Base-by-base conservation (phyloP, 2,113 vertebrate genomes). In the Rhabdomys dilectus region DNA sequence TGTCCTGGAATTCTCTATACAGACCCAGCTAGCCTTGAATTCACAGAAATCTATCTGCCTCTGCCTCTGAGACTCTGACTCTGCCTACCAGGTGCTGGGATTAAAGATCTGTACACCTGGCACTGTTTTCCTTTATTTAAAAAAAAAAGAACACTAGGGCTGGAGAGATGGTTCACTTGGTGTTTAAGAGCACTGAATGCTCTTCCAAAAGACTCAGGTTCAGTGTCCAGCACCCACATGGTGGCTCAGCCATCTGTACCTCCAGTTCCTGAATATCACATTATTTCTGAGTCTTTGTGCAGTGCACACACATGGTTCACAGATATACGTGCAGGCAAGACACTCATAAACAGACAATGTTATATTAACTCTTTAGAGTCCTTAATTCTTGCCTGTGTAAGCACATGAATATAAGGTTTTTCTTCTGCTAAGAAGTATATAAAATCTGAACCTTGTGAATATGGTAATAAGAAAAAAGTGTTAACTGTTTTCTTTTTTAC, bases 401-500 rank as follows among this genome's bases (percentile, higher is more conserved):
- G 21, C 64, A 31, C 26, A 70, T 77, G 68, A 93, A 1, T 87
- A 22, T 48, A 24, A 75, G 58, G 2, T 1, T 53, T 94, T 81
- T 80, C 29, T 51, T 92, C 81, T 88, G 92, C 34, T 22, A 12
- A 62, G 86, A 89, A 66, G 53, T 73, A 4, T 78, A 36, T 72
- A 72, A 94, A 75, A 73, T 89, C 21, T 53, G 80, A 48, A 64
- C 29, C 31, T 81, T 17, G 68, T 24, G 56, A 81, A 3, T n/a
- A 85, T 1, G 48, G 7, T 48, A 82, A 26, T 90, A 95, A 91
- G 42, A 93, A 96, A 93, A 77, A 31, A n/a, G 13, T 15, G 77
- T 85, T 93, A 60, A 78, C 45, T 95, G 56, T 96, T 90, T 95
- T 64, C 16, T 85, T 68, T 53, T 62, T n/a, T 51, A 90, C 95